Evolutionary conservation across 2,797 vertebrate species (phyloP).

Genomic region (Lerista edwardsae): DNA sequence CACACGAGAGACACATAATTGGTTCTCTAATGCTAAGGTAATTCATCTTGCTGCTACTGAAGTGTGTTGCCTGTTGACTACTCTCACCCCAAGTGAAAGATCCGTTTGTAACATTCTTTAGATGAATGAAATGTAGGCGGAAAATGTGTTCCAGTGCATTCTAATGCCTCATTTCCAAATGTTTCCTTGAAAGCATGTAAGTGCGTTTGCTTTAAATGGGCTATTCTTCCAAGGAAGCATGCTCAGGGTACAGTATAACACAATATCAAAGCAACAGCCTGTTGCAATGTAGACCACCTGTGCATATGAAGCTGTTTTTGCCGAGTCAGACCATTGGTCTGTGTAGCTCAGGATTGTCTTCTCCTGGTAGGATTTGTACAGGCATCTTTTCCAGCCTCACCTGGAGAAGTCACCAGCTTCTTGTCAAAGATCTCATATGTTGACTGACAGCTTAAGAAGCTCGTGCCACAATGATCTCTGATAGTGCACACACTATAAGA

Average conservation of each 20-base stretch:
- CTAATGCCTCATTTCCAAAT: background rate
- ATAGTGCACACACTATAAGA: too few relatives aligned
- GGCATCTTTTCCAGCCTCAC: too few relatives aligned
- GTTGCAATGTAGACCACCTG: too few relatives aligned
- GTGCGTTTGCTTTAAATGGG: background rate
- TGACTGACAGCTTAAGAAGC: too few relatives aligned
- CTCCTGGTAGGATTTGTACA: too few relatives aligned
- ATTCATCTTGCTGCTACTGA: slow-evolving; percentile 16
- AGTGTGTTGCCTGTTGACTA: slow-evolving; percentile 8
- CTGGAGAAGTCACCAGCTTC: too few relatives aligned
- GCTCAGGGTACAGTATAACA: background rate
- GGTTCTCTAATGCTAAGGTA: slow-evolving; percentile 21
- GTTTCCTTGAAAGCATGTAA: background rate
- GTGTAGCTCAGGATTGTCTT: too few relatives aligned
- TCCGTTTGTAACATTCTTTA: background rate
- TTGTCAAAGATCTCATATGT: too few relatives aligned
- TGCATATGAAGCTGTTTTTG: too few relatives aligned
- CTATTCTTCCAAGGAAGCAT: background rate
- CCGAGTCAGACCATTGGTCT: too few relatives aligned
- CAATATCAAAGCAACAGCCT: too few relatives aligned
- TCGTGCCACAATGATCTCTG: too few relatives aligned
- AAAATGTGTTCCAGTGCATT: background rate
- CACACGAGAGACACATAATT: slow-evolving; percentile 10
- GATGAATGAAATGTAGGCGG: slow-evolving; percentile 5
- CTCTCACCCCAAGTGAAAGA: slow-evolving; percentile 7